Percentiles rank a stretch among this genome's conserved stretches.
Conservation (phyloP, 2,888 invertebrate species). For the Apamea anceps region DNA sequence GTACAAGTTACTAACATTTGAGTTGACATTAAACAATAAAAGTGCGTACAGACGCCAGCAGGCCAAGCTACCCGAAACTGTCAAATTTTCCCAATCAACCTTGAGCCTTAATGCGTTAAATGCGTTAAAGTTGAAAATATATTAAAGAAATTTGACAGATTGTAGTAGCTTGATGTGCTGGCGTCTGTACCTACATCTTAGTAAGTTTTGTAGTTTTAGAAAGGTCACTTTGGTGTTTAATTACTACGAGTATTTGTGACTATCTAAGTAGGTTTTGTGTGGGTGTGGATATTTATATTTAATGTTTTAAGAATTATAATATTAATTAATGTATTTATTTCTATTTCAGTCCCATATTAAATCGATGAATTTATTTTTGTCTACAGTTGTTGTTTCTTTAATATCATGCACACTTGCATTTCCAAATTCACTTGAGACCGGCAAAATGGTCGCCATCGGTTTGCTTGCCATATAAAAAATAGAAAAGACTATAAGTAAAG, state of each 20-base stretch:
- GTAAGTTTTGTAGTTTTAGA: not conserved
- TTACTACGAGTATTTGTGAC: not conserved
- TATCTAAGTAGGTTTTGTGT: not conserved
- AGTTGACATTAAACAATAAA: not conserved
- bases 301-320: not conserved
- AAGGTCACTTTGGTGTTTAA: not conserved
- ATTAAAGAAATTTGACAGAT: too few species aligned
- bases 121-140: too few species aligned
- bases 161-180: too few species aligned
- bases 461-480: not conserved
- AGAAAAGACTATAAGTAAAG: not conserved
- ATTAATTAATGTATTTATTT: not conserved
- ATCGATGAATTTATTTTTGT: not conserved
- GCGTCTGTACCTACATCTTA: too few species aligned
- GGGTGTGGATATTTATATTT: not conserved
- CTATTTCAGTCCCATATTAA: not conserved
- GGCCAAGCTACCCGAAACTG: too few species aligned
- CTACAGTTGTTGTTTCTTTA: not conserved
- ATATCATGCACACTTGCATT: not conserved
- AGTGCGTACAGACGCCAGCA: too few species aligned
- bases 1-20: not conserved
- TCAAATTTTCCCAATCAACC: too few species aligned
- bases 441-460: not conserved
- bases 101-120: too few species aligned
- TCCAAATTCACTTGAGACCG: not conserved